Base-by-base conservation (phyloP, 2,113 vertebrate genomes). In the Clupea harengus region DNA sequence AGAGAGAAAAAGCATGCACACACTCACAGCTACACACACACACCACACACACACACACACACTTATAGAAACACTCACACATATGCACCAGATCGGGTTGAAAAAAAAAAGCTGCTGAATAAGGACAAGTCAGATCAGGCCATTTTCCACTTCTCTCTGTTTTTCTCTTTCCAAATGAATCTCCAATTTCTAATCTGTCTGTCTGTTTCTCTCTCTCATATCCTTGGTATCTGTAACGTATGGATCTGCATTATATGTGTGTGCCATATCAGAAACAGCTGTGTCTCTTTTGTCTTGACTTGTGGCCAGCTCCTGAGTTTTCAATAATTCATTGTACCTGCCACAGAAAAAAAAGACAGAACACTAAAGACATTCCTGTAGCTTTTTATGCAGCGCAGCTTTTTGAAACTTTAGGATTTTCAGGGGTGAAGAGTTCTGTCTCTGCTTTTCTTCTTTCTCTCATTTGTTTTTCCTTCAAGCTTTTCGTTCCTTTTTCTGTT, bases 31-130 rank as follows among this genome's bases (percentile, higher is more conserved):
- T 20, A 3, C 22, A 64, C 20, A 67, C 60, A 25, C 22, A 67
- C 60, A 67, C 60, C 22, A 64, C 60, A 64, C 22, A 64, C 60
- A 64, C 60, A n/a, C 60, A 64, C 60, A n/a, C 60, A 64, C 60
- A n/a, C 60, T 18, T 13, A 57, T 3, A 64, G 20, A 64, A 22
- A 64, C 60, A 67, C 22, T 6, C 60, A 67, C 60, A 67, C 60
- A 60, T 11, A 64, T 22, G 9, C 20, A 64, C 20, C 20, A 64
- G 60, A 60, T 88, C 88, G 45, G 67, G 91, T 91, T 93, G 90
- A 92, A 91, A 90, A 90, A 93, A 86, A 89, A 93, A 88, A 90
- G 88, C 88, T 75, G 89, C 89, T 87, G 86, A 93, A 92, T 91
- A 88, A 92, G 93, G 92, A 92, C 92, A 90, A 92, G 86, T 87